Evolutionary conservation across 2,888 invertebrate genomes (phyloP).

Genomic region (Latheticus oryzae): DNA sequence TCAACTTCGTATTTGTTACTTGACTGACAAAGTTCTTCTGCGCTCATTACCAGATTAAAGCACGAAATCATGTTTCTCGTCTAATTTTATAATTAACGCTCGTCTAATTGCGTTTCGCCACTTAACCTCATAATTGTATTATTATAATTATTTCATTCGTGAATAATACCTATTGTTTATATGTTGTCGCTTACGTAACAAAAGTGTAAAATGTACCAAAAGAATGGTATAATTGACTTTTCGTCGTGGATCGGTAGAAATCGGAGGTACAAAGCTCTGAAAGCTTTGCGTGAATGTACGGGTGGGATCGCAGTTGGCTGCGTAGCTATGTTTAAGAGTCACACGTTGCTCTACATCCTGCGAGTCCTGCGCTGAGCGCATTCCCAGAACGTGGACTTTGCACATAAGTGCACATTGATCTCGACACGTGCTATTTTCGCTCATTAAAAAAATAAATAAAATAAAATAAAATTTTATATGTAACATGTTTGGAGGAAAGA

Average conservation of each 20-base stretch:
- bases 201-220: slow-evolving; percentile 24
- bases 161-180: too few species aligned
- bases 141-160: too few species aligned
- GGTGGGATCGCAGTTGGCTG: slow-evolving; percentile 36
- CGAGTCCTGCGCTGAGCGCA: slow-evolving; percentile 33
- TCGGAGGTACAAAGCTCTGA: slow-evolving; percentile 40
- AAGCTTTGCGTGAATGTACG: slow-evolving; percentile 38
- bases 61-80: too few species aligned
- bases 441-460: too few species aligned
- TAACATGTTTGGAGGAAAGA: slow-evolving; percentile 41
- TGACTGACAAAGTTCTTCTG: too few species aligned
- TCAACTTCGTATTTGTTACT: too few species aligned
- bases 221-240: slow-evolving; percentile 40
- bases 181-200: not conserved
- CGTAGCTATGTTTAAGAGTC: slow-evolving; percentile 35
- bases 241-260: slow-evolving; percentile 38
- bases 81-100: too few species aligned
- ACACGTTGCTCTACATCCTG: slow-evolving; percentile 33
- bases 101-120: too few species aligned
- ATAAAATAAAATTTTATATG: too few species aligned
- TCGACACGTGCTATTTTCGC: slow-evolving; percentile 31
- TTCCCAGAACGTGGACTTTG: slow-evolving; percentile 17
- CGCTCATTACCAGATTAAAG: not conserved
- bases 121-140: too few species aligned
- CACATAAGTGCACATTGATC: slow-evolving; percentile 38